These are phyloP conservation scores for Montifringilla adamsi DNA, from an alignment of 2,113 vertebrate species.

Conservation along the genomic window DNA sequence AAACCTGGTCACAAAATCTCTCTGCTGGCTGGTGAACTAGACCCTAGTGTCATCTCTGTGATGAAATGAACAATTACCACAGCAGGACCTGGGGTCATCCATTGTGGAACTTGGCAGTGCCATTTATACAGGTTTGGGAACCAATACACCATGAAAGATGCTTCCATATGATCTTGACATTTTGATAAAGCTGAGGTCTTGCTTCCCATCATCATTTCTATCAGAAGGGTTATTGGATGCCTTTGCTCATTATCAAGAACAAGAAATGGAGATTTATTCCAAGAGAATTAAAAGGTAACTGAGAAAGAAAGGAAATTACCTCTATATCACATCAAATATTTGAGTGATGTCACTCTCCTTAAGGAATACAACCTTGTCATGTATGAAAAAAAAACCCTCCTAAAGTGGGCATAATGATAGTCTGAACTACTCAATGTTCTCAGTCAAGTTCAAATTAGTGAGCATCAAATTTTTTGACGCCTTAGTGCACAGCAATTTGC, in stretches of 20 bases:
- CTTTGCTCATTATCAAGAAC: constrained; percentile 44
- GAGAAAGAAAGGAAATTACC: constrained; percentile 53
- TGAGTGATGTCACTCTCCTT: neutral
- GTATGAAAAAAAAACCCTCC: neutral
- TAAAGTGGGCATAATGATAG: neutral
- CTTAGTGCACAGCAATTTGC: constrained; percentile 1
- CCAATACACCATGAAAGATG: neutral
- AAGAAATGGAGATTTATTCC: constrained; percentile 15
- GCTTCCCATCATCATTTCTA: neutral
- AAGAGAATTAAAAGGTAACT: constrained; percentile 22
- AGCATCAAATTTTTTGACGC: constrained; percentile 13
- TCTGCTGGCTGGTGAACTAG: neutral
- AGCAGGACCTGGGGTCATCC: neutral
- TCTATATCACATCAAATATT: constrained; percentile 15
- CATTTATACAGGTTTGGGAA: neutral
- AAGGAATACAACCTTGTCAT: constrained; percentile 1
- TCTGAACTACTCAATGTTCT: constrained; percentile 10
- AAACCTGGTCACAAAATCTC: neutral
- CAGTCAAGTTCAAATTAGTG: neutral
- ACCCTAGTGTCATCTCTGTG: neutral
- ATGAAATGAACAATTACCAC: neutral
- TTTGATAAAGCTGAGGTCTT: constrained; percentile 13
- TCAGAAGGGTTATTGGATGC: neutral
- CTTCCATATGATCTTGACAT: neutral
- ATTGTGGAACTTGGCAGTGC: accelerated